These are phyloP conservation scores for Pseudorectes ferrugineus DNA, from an alignment of 2,113 vertebrate species.

Conservation along the genomic window DNA sequence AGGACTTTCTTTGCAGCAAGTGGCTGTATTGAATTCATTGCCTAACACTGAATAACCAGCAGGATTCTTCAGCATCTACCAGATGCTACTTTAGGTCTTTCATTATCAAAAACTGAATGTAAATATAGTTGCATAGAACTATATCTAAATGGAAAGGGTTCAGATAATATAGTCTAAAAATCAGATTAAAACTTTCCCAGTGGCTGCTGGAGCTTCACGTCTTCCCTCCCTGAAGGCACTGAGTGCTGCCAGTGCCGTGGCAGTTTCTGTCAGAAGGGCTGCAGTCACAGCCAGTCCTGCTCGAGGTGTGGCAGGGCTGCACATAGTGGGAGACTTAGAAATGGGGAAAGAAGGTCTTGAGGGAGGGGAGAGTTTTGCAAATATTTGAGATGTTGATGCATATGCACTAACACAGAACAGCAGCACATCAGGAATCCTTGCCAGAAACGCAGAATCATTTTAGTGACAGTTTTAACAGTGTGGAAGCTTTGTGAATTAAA, in stretches of 20 bases:
- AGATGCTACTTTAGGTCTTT: not conserved
- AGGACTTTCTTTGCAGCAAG: not conserved
- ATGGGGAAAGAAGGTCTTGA: too few species aligned
- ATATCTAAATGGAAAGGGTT: not conserved
- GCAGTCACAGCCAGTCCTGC: not conserved
- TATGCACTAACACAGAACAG: not conserved
- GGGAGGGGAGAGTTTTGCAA: not conserved
- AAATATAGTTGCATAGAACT: not conserved
- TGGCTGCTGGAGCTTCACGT: not conserved
- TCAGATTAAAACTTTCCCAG: not conserved
- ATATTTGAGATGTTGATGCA: not conserved
- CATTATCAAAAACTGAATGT: not conserved
- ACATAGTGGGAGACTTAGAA: accelerated
- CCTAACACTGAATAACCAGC: not conserved
- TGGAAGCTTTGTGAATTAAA: not conserved
- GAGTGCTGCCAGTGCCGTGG: accelerated
- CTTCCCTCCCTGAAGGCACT: too few species aligned
- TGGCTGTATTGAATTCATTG: not conserved
- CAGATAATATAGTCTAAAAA: not conserved
- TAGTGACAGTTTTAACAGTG: not conserved
- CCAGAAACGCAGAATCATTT: not conserved
- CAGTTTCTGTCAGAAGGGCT: not conserved
- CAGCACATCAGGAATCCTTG: not conserved
- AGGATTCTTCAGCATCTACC: not conserved
- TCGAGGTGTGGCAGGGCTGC: not conserved